A percentile compares a stretch with the other conserved stretches of the same genome.
Evolutionary conservation across 2,888 invertebrate species (phyloP).

Genomic region (Amblyjoppa fuscipennis): DNA sequence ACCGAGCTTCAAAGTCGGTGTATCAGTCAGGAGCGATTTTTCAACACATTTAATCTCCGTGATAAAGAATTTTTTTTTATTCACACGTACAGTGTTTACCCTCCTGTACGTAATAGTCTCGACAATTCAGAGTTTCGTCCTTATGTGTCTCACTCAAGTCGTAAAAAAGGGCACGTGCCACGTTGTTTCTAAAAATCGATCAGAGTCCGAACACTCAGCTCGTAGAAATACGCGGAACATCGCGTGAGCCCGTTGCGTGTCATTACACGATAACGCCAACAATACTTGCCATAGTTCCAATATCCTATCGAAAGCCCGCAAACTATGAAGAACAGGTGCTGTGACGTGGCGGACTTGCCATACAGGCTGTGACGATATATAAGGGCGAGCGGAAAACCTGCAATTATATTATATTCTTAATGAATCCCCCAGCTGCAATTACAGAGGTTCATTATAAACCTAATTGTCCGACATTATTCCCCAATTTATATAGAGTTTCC

Average conservation of each 20-base stretch:
- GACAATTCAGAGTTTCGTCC: too few relatives aligned
- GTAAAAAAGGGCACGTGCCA: background rate
- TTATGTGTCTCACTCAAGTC: background rate
- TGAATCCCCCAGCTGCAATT: slow-evolving; percentile 86
- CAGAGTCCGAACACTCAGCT: background rate
- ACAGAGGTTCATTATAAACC: slow-evolving; percentile 59
- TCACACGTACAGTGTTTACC: too few relatives aligned
- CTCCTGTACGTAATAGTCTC: too few relatives aligned
- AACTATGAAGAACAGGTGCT: slow-evolving; percentile 91
- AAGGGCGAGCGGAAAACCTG: slow-evolving; percentile 91
- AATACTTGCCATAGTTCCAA: slow-evolving; percentile 92
- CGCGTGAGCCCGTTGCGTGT: background rate
- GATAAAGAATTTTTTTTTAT: too few relatives aligned
- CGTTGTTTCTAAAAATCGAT: background rate
- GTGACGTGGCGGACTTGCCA: slow-evolving; percentile 86
- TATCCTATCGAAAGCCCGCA: slow-evolving; percentile 91
- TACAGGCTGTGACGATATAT: slow-evolving; percentile 88
- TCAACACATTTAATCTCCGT: background rate
- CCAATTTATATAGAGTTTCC: background rate
- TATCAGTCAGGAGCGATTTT: background rate
- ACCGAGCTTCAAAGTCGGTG: background rate
- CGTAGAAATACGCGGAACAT: background rate
- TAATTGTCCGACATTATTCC: background rate
- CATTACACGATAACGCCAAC: too few relatives aligned
- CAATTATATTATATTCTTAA: slow-evolving; percentile 74